A percentile compares a stretch with the other conserved stretches of the same genome.
Evolutionary conservation across 2,113 vertebrate genomes (phyloP).

Genomic region (Hippolais icterina): DNA sequence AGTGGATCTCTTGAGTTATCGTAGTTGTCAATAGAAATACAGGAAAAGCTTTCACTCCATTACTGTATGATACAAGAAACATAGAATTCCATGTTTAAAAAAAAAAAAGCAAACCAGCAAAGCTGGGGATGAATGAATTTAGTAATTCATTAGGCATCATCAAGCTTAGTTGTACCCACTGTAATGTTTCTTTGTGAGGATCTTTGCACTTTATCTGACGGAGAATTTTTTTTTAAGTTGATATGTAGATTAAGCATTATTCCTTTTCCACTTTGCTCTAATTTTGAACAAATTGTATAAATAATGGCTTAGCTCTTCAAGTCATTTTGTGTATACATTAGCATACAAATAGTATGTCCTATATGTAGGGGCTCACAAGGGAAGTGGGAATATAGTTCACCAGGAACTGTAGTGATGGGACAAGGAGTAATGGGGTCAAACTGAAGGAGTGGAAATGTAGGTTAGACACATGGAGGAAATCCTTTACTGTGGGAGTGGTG

Average conservation of each 20-base stretch:
- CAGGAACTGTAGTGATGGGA: not conserved
- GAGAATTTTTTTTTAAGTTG: not conserved
- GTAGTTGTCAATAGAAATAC: not conserved
- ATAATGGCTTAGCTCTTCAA: not conserved
- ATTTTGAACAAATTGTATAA: not conserved
- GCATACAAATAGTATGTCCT: not conserved
- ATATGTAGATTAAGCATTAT: not conserved
- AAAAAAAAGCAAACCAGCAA: not conserved
- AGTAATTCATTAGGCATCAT: not conserved
- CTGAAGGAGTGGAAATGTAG: not conserved
- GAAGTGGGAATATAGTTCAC: not conserved
- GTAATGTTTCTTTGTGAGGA: not conserved
- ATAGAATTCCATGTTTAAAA: not conserved
- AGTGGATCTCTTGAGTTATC: not conserved
- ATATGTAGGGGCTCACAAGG: not conserved
- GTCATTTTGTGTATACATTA: not conserved
- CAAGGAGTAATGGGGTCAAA: not conserved
- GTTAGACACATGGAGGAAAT: not conserved
- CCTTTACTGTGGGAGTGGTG: not conserved
- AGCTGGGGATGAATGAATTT: not conserved
- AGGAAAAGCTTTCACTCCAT: not conserved
- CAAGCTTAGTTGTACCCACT: not conserved
- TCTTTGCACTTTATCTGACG: not conserved
- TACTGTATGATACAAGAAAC: not conserved
- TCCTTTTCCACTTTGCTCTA: not conserved